Conservation (phyloP, 2,113 vertebrate species). For the Smithornis capensis region DNA sequence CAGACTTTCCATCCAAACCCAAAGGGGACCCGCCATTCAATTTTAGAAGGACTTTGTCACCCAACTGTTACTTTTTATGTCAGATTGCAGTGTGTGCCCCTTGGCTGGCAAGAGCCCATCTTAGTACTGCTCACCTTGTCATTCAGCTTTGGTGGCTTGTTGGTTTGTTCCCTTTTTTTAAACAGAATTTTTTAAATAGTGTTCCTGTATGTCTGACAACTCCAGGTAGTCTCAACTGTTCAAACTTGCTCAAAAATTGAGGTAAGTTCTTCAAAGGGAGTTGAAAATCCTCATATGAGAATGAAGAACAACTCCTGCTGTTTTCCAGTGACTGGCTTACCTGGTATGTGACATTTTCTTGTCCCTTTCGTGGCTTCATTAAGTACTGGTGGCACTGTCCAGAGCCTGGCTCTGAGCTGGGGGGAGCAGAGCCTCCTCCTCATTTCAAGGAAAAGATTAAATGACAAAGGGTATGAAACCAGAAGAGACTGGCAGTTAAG, state of each 20-base stretch:
- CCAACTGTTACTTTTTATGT: background rate
- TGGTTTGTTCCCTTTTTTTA: background rate
- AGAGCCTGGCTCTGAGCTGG: background rate
- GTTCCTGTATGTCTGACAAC: background rate
- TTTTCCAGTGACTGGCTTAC: background rate
- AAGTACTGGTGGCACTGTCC: accelerated
- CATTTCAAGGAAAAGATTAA: background rate
- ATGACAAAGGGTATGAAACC: background rate
- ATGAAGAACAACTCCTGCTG: background rate
- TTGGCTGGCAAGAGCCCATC: background rate
- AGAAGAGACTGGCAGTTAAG: background rate
- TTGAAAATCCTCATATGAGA: background rate
- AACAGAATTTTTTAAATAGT: background rate
- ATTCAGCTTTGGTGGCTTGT: background rate
- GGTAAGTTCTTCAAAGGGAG: background rate
- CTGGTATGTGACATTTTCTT: background rate
- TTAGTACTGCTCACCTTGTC: background rate
- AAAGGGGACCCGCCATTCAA: background rate
- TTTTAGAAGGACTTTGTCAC: background rate
- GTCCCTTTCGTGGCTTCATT: background rate
- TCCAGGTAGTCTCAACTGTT: background rate
- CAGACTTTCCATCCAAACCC: background rate
- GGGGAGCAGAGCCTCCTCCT: background rate
- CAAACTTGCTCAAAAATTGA: background rate
- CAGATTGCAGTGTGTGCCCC: background rate